phyloP scores from a whole-genome alignment of 2,888 invertebrate genomes.

The Microplitis deprimator region DNA sequence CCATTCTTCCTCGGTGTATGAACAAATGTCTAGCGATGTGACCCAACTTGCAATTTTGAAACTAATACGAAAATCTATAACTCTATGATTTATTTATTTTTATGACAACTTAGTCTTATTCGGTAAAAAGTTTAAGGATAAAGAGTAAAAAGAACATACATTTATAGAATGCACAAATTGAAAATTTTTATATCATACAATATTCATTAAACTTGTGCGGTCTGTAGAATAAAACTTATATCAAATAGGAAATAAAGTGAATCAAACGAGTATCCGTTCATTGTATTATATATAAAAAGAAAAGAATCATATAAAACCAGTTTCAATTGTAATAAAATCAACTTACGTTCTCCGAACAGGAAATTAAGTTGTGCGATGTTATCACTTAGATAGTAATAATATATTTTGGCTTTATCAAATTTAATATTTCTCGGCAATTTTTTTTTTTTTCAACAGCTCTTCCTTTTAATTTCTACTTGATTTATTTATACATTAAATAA shows the following conservation, averaged over 20 bases:
- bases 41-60: constrained; percentile 17
- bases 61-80: not conserved
- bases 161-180: not conserved
- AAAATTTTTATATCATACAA: not conserved
- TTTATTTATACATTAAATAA: not conserved
- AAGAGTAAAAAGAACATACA: not conserved
- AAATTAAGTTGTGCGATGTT: constrained; percentile 54
- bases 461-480: constrained; percentile 2
- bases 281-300: constrained; percentile 8
- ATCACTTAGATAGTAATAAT: constrained; percentile 24
- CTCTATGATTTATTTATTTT: constrained; percentile 6
- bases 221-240: not conserved
- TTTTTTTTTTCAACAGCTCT: constrained; percentile 27
- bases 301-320: not conserved
- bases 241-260: not conserved
- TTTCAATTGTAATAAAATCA: constrained; percentile 19
- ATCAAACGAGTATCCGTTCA: not conserved
- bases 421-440: constrained; percentile 50
- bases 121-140: not conserved
- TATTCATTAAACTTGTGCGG: not conserved
- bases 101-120: not conserved
- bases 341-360: constrained; percentile 47
- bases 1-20: constrained; percentile 1
- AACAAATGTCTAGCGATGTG: constrained; percentile 22
- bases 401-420: constrained; percentile 48